Evolutionary conservation across 2,797 vertebrate genomes (phyloP), one percentile per base, ranked within the genome.

Genomic region (Momotus momota): DNA sequence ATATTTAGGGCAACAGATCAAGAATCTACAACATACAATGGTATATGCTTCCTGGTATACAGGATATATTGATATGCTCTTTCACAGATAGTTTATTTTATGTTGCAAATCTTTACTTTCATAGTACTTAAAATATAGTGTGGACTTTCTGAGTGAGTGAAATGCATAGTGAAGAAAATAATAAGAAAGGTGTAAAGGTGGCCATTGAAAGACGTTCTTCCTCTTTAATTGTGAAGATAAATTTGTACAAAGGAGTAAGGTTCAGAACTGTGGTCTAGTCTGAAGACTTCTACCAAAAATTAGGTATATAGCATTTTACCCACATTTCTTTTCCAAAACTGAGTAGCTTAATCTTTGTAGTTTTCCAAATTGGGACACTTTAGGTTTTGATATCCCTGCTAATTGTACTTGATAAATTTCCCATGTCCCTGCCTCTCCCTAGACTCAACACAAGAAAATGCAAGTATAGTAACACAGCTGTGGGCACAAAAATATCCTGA

Each of bases 391-490:
- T 46, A n/a, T 4, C 23, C 38, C 22, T 81, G 20, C 25, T 88
- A 71, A 79, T 22, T 7, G 29, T 22, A 61, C 43, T 5, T 31
- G 46, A 75, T 17, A 84, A 75, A 66, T 88, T 65, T 70, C 40
- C 52, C 46, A 26, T 1, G 2, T 65, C 71, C 41, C 46, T 43
- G 61, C 8, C 23, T 90, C 57, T 91, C 65, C 57, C 61, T 57
- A 81, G 91, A 52, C 82, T 93, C 67, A 81, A 88, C 57, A 78
- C 26, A 83, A 97, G 93, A 91, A 82, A 57, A 26, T 45, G 20
- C 57, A 91, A 95, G 72, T 91, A 94, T 93, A 94, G 94, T 31
- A 96, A 93, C 93, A 72, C 96, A 96, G 93, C 94, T 97, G 95
- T 78, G 54, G 93, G 41, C 77, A 78, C 85, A 46, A 93, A 95